Evolutionary conservation across 2,888 invertebrate species (phyloP), one percentile per base, ranked within the genome.

Genomic region (Leucoma salicis): DNA sequence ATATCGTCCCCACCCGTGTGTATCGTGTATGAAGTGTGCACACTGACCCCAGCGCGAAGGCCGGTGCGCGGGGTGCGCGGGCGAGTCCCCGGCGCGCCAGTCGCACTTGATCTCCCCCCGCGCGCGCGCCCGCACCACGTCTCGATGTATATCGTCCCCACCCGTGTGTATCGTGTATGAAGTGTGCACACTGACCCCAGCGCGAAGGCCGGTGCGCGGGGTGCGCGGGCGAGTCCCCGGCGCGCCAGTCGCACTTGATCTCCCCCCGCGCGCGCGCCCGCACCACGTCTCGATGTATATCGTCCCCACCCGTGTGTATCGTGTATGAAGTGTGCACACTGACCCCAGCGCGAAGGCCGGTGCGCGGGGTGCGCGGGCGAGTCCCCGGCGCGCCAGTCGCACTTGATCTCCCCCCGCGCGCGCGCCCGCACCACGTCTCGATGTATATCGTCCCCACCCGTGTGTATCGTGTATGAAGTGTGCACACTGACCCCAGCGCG

Each of bases 201-300:
- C 86, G 56, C 3, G 80, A 78, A 18, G 79, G 79, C 0, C 77
- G 46, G 2, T 45, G 53, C 3, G 34, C n/a, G n/a, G 24, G 29
- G 3, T 52, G 49, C 45, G 49, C 27, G 43, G 47, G 32, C 38
- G 45, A 31, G 57, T 63, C 47, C 42, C 53, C 51, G 0, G 59
- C 14, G 14, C 89, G 74, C 90, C 90, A 89, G 77, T 90, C 90
- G 57, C 87, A 88, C 67, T 87, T 90, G 75, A 89, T 89, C 79
- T 90, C 89, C 0, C 90, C 88, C 40, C 81, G 72, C 0, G 53
- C 49, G 10, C 79, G 69, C 35, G 49, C 56, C 3, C 74, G 66
- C 37, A 88, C 85, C 47, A 89, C 0, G 88, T 88, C 70, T 89
- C 88, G 18, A 89, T 89, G 31, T n/a, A n/a, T n/a, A n/a, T n/a